Percentiles rank a stretch among this genome's conserved stretches.
These are phyloP conservation scores for Lycia hirtaria DNA, from an alignment of 2,888 invertebrate species.

Conservation along the genomic window DNA sequence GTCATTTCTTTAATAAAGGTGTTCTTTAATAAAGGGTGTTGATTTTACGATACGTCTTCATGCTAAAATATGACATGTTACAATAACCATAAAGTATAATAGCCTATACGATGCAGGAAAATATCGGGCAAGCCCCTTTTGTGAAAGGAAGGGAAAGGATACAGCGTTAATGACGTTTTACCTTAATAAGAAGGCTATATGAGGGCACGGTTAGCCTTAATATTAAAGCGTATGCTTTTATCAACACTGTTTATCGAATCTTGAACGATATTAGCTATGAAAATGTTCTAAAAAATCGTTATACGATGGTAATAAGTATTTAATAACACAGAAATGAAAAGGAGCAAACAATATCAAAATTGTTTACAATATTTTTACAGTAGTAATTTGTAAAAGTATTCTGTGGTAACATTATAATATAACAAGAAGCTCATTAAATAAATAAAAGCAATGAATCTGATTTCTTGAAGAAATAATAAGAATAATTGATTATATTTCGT, in stretches of 20 bases:
- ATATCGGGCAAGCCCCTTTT: constrained; percentile 52
- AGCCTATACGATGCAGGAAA: constrained; percentile 57
- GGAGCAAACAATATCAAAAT: too few species aligned
- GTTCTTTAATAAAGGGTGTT: constrained; percentile 49
- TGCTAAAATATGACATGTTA: constrained; percentile 68
- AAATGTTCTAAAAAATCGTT: neutral
- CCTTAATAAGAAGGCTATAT: constrained; percentile 53
- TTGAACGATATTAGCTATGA: neutral
- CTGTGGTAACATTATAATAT: too few species aligned
- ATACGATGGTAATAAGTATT: too few species aligned
- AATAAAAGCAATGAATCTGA: too few species aligned
- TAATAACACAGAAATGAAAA: too few species aligned
- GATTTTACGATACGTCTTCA: constrained; percentile 72
- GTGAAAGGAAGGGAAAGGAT: constrained; percentile 42
- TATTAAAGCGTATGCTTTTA: constrained; percentile 4
- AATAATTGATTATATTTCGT: too few species aligned
- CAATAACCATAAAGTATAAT: constrained; percentile 74
- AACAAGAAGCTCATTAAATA: too few species aligned
- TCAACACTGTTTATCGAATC: neutral
- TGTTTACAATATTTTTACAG: too few species aligned
- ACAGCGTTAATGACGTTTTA: constrained; percentile 60
- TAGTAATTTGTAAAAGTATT: too few species aligned
- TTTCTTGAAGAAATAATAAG: too few species aligned
- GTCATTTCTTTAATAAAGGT: too few species aligned
- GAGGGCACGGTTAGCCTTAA: constrained; percentile 6